phyloP scores from a whole-genome alignment of 2,797 vertebrate species.

The Alexandromys oeconomus region DNA sequence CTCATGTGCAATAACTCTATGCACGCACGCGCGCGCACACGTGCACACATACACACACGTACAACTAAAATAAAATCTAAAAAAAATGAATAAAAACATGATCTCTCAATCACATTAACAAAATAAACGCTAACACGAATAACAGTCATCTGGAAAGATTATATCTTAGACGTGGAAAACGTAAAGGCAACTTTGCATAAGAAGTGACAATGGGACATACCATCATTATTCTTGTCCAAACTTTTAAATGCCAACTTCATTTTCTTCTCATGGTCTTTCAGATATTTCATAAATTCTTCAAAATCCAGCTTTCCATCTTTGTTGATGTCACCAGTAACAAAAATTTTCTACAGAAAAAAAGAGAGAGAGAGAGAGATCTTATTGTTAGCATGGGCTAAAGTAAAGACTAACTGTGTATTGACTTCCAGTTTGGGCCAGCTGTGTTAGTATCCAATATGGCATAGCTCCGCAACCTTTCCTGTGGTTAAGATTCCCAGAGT shows the following conservation, averaged over 20 bases:
- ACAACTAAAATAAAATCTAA: neutral
- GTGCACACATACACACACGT: neutral
- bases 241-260: conserved; percentile 96
- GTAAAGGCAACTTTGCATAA: neutral
- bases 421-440: neutral
- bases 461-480: neutral
- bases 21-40: neutral
- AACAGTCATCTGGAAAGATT: neutral
- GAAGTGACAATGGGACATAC: conserved; percentile 84
- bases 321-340: conserved; percentile 93
- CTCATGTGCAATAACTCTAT: neutral
- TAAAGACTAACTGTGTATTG: neutral
- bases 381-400: neutral
- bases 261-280: conserved; percentile 99
- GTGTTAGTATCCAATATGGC: neutral
- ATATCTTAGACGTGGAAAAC: neutral
- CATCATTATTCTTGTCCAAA: conserved; percentile 98
- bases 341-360: conserved; percentile 93
- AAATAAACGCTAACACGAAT: neutral
- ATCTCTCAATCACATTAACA: conserved; percentile 13
- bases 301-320: conserved; percentile 94
- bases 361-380: conserved; percentile 57
- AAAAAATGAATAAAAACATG: conserved; percentile 12
- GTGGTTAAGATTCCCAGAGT: neutral
- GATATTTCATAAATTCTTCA: conserved; percentile 95